A percentile compares a stretch with the other conserved stretches of the same genome.
phyloP scores from a whole-genome alignment of 2,888 invertebrate genomes.

The Megalurothrips usitatus region DNA sequence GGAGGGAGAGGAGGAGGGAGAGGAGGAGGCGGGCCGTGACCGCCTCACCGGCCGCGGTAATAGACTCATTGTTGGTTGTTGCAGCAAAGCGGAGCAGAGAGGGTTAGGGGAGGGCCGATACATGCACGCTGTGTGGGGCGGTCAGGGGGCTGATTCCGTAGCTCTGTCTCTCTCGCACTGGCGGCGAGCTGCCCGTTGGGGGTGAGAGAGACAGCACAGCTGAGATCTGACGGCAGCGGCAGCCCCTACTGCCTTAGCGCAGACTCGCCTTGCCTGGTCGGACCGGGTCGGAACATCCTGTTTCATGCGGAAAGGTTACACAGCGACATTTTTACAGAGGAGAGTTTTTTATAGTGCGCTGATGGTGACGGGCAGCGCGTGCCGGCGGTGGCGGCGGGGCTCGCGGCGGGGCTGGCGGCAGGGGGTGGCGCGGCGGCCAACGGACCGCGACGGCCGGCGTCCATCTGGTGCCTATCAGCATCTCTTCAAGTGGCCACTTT shows the following conservation, averaged over 20 bases:
- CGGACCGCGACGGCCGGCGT: slow-evolving; percentile 31
- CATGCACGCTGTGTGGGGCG: too few relatives aligned
- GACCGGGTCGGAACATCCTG: too few relatives aligned
- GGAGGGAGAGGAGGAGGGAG: slow-evolving; percentile 37
- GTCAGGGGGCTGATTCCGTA: not conserved
- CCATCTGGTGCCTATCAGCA: slow-evolving; percentile 35
- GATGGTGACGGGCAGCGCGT: too few relatives aligned
- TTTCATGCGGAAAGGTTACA: too few relatives aligned
- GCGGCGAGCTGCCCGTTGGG: not conserved
- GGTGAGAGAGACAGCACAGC: not conserved
- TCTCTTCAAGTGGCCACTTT: slow-evolving; percentile 27
- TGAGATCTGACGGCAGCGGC: too few relatives aligned
- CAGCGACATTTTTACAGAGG: too few relatives aligned
- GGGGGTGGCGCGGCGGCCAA: not conserved
- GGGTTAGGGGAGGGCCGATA: slow-evolving; percentile 25
- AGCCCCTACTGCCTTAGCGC: too few relatives aligned
- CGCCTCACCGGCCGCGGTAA: slow-evolving; percentile 34
- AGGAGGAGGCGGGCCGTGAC: slow-evolving; percentile 35
- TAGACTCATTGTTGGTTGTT: slow-evolving; percentile 13
- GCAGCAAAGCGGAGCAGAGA: slow-evolving; percentile 32
- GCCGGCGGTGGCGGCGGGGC: not conserved
- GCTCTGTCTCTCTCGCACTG: too few relatives aligned
- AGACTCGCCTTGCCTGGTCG: too few relatives aligned
- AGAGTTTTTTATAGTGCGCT: too few relatives aligned
- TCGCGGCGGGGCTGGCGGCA: not conserved